These are phyloP conservation scores for Macropis europaea DNA, from an alignment of 2,888 invertebrate genomes.

Conservation along the genomic window DNA sequence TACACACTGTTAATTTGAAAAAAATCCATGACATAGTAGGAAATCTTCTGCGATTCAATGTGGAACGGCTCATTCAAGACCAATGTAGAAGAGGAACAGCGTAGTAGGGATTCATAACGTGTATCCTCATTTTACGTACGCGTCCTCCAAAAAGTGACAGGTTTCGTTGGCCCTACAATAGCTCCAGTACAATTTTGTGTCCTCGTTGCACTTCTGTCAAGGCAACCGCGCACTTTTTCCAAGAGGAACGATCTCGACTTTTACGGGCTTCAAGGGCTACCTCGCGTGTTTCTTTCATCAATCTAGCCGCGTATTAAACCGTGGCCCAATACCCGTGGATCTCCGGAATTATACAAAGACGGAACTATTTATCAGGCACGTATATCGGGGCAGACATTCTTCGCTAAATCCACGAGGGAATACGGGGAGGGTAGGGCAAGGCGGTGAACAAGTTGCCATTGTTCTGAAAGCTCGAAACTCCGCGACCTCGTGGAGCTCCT, in stretches of 20 bases:
- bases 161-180: neutral
- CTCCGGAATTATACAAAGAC: slow-evolving; percentile 60
- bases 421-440: slow-evolving; percentile 1
- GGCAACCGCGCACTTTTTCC: slow-evolving; percentile 20
- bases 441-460: slow-evolving; percentile 63
- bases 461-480: slow-evolving; percentile 57
- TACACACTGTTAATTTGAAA: no score
- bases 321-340: slow-evolving; percentile 26
- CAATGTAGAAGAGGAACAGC: no score
- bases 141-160: no score
- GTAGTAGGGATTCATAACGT: no score
- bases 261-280: neutral
- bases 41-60: no score
- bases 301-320: neutral
- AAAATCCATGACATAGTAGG: no score
- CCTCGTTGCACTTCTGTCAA: slow-evolving; percentile 9
- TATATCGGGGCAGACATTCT: slow-evolving; percentile 56
- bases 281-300: slow-evolving; percentile 19
- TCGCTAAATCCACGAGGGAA: slow-evolving; percentile 57
- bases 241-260: slow-evolving; percentile 14
- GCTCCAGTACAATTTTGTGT: slow-evolving; percentile 20
- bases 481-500: slow-evolving; percentile 29
- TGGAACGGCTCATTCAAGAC: no score
- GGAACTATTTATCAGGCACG: slow-evolving; percentile 66
- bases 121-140: no score